phyloP scores from a whole-genome alignment of 1,140 invertebrate genomes.

The Drosophila pectinifera region DNA sequence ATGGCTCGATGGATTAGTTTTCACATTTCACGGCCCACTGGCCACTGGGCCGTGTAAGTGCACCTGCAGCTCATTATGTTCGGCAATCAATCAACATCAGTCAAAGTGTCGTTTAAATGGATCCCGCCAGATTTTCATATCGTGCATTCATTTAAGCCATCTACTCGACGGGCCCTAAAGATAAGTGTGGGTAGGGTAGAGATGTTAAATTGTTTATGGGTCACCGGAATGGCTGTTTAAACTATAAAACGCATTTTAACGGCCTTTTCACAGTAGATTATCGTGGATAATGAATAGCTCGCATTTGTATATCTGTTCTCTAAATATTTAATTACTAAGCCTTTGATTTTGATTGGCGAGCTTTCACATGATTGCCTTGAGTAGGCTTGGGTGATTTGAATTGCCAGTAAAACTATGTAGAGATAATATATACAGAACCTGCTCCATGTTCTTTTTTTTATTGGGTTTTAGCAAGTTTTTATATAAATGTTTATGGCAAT shows the following conservation, averaged over 20 bases:
- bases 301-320: constrained; percentile 8
- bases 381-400: constrained; percentile 6
- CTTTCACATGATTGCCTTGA: constrained; percentile 9
- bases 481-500: too few species aligned
- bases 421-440: background rate
- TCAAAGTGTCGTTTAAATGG: constrained; percentile 36
- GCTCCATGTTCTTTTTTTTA: too few species aligned
- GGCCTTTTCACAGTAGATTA: constrained; percentile 31
- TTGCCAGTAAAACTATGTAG: background rate
- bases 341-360: constrained; percentile 5
- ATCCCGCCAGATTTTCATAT: constrained; percentile 28
- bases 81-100: constrained; percentile 46
- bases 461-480: too few species aligned
- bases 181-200: constrained; percentile 22
- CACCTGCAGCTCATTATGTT: constrained; percentile 36
- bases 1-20: constrained; percentile 36
- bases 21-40: constrained; percentile 32
- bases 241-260: constrained; percentile 42
- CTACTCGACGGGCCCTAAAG: constrained; percentile 12
- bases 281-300: constrained; percentile 26
- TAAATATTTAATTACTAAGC: constrained; percentile 21
- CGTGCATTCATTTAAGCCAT: constrained; percentile 16
- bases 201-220: constrained; percentile 44
- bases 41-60: constrained; percentile 12
- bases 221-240: constrained; percentile 9